Conservation (phyloP, 64 coral and sea anemone species). For the Pocillopora damicornis region DNA sequence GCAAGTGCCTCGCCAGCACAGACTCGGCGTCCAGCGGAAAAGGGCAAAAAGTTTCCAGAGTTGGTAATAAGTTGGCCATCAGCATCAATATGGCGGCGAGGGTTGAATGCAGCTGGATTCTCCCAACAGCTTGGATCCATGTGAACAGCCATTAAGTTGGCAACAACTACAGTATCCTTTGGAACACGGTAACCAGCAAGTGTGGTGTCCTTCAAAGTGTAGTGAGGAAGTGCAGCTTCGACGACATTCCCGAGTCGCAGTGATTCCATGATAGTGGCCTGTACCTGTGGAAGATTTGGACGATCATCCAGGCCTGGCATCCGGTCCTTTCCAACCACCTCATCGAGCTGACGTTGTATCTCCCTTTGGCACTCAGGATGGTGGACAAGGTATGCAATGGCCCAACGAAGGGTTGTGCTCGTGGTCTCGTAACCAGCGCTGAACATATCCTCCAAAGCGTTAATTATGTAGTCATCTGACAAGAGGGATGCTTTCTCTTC, state of each 20-base stretch:
- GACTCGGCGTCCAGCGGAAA: slow-evolving; percentile 52
- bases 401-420: slow-evolving; percentile 47
- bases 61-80: slow-evolving; percentile 39
- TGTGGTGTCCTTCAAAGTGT: slow-evolving; percentile 45
- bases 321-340: slow-evolving; percentile 36
- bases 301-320: slow-evolving; percentile 35
- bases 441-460: slow-evolving; percentile 56
- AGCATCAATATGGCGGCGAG: slow-evolving; percentile 48
- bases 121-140: slow-evolving; percentile 40
- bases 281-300: slow-evolving; percentile 13
- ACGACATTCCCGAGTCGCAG: slow-evolving; percentile 48
- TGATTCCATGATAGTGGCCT: slow-evolving; percentile 39
- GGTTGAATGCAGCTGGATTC: slow-evolving; percentile 31
- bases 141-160: slow-evolving; percentile 11
- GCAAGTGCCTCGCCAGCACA: slow-evolving; percentile 62
- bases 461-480: slow-evolving; percentile 54
- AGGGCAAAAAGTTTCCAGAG: slow-evolving; percentile 42
- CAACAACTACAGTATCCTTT: slow-evolving; percentile 40
- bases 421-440: slow-evolving; percentile 62
- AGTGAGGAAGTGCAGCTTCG: slow-evolving; percentile 34
- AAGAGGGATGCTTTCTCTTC: slow-evolving; percentile 30
- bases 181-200: slow-evolving; percentile 44
- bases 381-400: slow-evolving; percentile 53
- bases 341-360: slow-evolving; percentile 36
- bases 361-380: slow-evolving; percentile 37